A percentile compares a stretch with the other conserved stretches of the same genome.
Conservation (phyloP, 2,888 invertebrate species). For the Dorcus parallelipipedus region DNA sequence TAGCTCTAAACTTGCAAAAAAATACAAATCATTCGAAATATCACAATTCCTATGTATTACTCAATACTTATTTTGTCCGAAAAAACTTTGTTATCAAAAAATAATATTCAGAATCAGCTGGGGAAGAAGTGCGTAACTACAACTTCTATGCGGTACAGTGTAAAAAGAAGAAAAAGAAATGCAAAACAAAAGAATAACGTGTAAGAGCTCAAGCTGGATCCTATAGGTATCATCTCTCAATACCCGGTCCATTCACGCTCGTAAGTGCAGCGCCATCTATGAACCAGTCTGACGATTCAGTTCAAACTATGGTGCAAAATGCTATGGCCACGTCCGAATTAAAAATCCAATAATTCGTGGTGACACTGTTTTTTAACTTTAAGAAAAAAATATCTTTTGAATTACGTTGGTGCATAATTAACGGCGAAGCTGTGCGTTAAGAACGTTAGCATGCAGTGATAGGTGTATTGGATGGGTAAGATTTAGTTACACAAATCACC, state of each 20-base stretch:
- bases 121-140: too few species aligned
- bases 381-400: not conserved
- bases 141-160: too few species aligned
- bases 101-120: not conserved
- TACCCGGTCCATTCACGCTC: slow-evolving; percentile 16
- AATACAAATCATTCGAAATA: not conserved
- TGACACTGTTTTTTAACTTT: slow-evolving; percentile 2
- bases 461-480: slow-evolving; percentile 1
- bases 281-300: slow-evolving; percentile 8
- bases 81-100: slow-evolving; percentile 3
- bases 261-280: not conserved
- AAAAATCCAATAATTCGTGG: slow-evolving; percentile 7
- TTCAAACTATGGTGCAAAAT: slow-evolving; percentile 9
- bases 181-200: not conserved
- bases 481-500: not conserved
- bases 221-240: slow-evolving; percentile 11
- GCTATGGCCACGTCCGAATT: slow-evolving; percentile 9
- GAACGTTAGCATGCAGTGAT: not conserved
- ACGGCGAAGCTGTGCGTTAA: not conserved
- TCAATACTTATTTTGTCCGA: not conserved
- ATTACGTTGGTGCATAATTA: not conserved
- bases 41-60: slow-evolving; percentile 5
- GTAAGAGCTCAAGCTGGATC: slow-evolving; percentile 10
- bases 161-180: not conserved
- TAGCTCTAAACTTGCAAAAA: not conserved